Conservation (phyloP, 2,113 vertebrate genomes). For the Polypterus senegalus region DNA sequence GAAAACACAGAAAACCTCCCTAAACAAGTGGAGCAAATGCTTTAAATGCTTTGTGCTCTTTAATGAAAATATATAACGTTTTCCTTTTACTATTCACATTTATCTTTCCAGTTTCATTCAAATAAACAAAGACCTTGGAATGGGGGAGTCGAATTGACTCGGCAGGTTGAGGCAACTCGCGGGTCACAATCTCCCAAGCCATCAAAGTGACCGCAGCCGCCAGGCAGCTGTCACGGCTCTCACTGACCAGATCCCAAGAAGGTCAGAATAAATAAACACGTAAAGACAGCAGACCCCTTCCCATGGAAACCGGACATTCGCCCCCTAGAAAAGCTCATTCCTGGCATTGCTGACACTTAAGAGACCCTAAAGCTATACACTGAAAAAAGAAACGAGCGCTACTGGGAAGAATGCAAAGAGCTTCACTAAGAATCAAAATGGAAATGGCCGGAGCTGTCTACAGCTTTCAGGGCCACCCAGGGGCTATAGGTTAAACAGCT, state of each 20-base stretch:
- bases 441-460: slow-evolving; percentile 2
- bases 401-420: slow-evolving; percentile 6
- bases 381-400: slow-evolving; percentile 33
- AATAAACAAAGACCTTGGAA: slow-evolving; percentile 47
- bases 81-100: slow-evolving; percentile 34
- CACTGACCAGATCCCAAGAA: slow-evolving; percentile 44
- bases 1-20: no score
- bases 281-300: slow-evolving; percentile 31
- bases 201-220: slow-evolving; percentile 52
- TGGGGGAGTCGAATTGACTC: slow-evolving; percentile 50
- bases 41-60: no score
- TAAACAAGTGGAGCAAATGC: no score
- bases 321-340: slow-evolving; percentile 22
- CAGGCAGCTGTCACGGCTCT: slow-evolving; percentile 43
- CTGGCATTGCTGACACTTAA: slow-evolving; percentile 31
- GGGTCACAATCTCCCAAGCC: slow-evolving; percentile 51
- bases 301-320: slow-evolving; percentile 11
- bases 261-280: slow-evolving; percentile 50
- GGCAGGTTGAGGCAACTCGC: slow-evolving; percentile 46
- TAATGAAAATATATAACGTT: no score
- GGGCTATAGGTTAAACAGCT: slow-evolving; percentile 10
- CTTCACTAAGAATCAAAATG: background rate
- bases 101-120: slow-evolving; percentile 51
- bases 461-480: slow-evolving; percentile 36
- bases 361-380: slow-evolving; percentile 14